A percentile compares a stretch with the other conserved stretches of the same genome.
Evolutionary conservation across 2,113 vertebrate genomes (phyloP).

Genomic region (Festucalex cinctus): DNA sequence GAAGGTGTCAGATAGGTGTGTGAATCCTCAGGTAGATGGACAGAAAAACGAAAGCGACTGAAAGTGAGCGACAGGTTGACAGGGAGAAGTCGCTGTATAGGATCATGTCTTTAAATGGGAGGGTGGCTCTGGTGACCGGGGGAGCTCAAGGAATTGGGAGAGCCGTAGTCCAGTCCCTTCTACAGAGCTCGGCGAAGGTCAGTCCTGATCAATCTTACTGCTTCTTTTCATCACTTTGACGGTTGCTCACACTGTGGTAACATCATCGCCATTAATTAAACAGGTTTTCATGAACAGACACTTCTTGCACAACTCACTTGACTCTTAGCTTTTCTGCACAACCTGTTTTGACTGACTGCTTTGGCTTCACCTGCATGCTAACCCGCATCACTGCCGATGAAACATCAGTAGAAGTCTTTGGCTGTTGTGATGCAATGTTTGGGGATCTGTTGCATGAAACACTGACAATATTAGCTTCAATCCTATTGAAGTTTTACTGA

Average conservation of each 20-base stretch:
- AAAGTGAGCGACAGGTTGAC: not conserved
- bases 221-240: not conserved
- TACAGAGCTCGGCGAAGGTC: constrained; percentile 85
- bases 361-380: not conserved
- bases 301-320: not conserved
- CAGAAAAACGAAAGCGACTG: not conserved
- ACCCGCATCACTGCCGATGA: not conserved
- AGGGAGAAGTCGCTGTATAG: not conserved
- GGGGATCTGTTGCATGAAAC: not conserved
- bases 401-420: not conserved
- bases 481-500: not conserved
- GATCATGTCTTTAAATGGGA: constrained; percentile 84
- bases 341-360: constrained; percentile 4
- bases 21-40: constrained; percentile 1
- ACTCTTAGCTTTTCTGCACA: not conserved
- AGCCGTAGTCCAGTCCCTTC: constrained; percentile 79
- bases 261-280: not conserved
- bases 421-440: not conserved
- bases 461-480: not conserved
- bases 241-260: not conserved
- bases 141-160: constrained; percentile 94
- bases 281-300: not conserved
- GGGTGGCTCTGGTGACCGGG: constrained; percentile 92
- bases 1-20: not conserved
- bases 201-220: constrained; percentile 14